Evolutionary conservation across 1,140 invertebrate species (phyloP), one percentile per base, ranked within the genome.

Genomic region (Armadillidium nasatum): DNA sequence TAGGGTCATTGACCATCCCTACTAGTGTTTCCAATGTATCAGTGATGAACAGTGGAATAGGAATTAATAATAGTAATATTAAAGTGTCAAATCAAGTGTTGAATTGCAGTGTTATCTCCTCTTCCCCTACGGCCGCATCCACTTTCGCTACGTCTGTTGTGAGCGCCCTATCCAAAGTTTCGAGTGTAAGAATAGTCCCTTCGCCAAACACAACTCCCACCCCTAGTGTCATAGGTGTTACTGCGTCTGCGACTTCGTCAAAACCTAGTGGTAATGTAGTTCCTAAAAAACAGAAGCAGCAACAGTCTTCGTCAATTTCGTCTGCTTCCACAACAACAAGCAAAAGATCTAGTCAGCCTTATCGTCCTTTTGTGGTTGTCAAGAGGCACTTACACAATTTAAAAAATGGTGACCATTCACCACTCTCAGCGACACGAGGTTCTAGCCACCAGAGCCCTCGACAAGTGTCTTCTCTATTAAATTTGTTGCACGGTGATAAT

Each of bases 121-220:
- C 50, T 15, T 19, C 50, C 11, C 11, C 50, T 13, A 60, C 50
- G 19, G 11, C 50, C 11, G 11, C 50, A 60, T 60, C 50, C 50
- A 60, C 50, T 60, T 60, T 60, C 50, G 50, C 50, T 19, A 13
- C 50, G 19, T 60, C 50, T 60, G 50, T 60, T 60, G 50, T 60
- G 50, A 60, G 50, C 19, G 50, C 50, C 19, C 50, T 60, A 19
- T 60, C 50, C 50, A 60, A 60, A 60, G 50, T 60, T 13, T 60
- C 50, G 50, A 60, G 50, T 19, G 50, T 60, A 13, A 60, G 50
- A 60, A 60, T 60, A 13, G 50, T 60, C 19, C 50, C 50, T 60
- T 60, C 50, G 19, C 50, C 50, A 13, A 60, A 60, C 19, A 60
- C 11, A 13, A 60, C 50, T 19, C 50, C 50, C 11, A 60, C 50